phyloP scores from a whole-genome alignment of 2,797 vertebrate species.

The Rhinogobio ventralis region DNA sequence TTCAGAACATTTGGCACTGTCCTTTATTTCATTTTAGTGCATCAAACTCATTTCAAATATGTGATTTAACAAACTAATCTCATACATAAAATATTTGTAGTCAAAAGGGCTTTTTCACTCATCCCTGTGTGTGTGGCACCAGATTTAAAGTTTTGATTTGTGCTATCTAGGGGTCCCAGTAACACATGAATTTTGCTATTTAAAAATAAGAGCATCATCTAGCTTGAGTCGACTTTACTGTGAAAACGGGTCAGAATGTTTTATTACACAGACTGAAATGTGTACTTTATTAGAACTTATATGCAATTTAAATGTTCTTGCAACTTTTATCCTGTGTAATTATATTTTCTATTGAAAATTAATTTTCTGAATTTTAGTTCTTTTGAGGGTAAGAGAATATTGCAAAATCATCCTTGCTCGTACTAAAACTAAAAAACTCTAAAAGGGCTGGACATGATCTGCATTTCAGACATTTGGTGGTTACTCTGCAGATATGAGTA shows the following conservation, averaged over 20 bases:
- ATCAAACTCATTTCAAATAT: not conserved
- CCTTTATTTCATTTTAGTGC: not conserved
- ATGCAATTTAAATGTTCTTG: slow-evolving; percentile 21
- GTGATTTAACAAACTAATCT: not conserved
- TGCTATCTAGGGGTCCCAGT: slow-evolving; percentile 6
- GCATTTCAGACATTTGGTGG: not conserved
- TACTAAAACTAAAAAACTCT: slow-evolving; percentile 2
- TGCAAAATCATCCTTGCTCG: not conserved
- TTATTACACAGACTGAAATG: slow-evolving; percentile 40
- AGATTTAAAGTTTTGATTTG: not conserved
- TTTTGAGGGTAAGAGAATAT: not conserved
- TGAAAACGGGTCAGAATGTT: slow-evolving; percentile 39
- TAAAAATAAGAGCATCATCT: slow-evolving; percentile 3
- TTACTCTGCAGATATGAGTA: slow-evolving; percentile 5
- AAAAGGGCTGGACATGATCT: slow-evolving; percentile 19
- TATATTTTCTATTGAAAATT: slow-evolving; percentile 34
- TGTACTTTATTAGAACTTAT: slow-evolving; percentile 28
- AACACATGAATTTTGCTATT: not conserved
- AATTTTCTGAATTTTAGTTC: slow-evolving; percentile 7
- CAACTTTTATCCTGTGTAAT: slow-evolving; percentile 15
- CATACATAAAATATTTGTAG: not conserved
- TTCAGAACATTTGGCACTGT: slow-evolving; percentile 13
- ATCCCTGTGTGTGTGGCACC: not conserved
- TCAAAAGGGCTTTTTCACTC: slow-evolving; percentile 30
- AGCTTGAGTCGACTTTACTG: slow-evolving; percentile 24